Evolutionary conservation across 1,140 invertebrate species (phyloP), one percentile per base, ranked within the genome.

Genomic region (Drosophila nigrodunni): DNA sequence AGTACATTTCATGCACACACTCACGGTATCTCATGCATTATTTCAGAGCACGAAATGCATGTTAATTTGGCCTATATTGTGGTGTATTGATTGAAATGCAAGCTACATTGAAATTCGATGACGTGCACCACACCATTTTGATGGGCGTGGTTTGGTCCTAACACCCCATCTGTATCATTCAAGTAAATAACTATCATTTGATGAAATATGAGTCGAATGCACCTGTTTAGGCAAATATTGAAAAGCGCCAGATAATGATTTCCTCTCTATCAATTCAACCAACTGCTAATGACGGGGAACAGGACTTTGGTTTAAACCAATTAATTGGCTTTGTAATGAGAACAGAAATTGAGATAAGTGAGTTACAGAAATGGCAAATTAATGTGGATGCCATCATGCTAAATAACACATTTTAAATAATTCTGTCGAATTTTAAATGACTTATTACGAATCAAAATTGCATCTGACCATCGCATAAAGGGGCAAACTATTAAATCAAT

Each of bases 31-130:
- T 18, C 21, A 58, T 50, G 37, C 44, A 50, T 67, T 65, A 11
- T 30, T 47, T 9, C 57, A 52, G 44, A 52, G 35, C 46, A 49
- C 61, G 65, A 57, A 43, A 62, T 69, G 55, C 37, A 73, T 83
- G 69, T 67, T 60, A 77, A 65, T 78, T 47, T 43, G 65, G 41
- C 30, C n/a, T 30, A 39, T 52, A 68, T 65, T 68, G 30, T 47
- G 35, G 79, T 18, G 61, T 74, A 80, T 82, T 86, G 72, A 86
- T 86, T 87, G 78, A 79, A 74, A 79, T 76, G 68, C 65, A 76
- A 79, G 13, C 47, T 50, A 60, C 71, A 61, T 35, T 57, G 50
- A 67, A 77, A 77, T 58, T 74, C 52, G 50, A 54, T 86, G 72
- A 82, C 87, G 69, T 70, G 71, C 75, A 73, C 64, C 60, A 68